Conservation (phyloP, 2,797 vertebrate genomes). For the Melopsittacus undulatus region DNA sequence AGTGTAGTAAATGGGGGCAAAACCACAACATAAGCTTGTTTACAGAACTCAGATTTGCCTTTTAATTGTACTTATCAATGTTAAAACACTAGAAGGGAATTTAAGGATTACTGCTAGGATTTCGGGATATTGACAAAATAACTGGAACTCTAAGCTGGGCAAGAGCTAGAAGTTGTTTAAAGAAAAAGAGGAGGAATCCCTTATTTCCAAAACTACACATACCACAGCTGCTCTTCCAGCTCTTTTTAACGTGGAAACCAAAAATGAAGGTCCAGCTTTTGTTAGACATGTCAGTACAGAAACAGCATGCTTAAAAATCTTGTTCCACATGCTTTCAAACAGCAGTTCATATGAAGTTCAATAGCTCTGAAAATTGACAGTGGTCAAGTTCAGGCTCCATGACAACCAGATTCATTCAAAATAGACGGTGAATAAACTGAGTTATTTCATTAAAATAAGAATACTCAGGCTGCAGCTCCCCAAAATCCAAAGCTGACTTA, state of each 20-base stretch:
- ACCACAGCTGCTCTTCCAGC: neutral
- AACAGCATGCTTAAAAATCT: neutral
- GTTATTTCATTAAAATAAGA: neutral
- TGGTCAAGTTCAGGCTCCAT: neutral
- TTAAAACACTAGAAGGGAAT: neutral
- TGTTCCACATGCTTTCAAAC: neutral
- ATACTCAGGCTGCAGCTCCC: neutral
- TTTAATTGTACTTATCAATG: neutral
- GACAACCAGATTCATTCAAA: neutral
- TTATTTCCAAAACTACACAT: neutral
- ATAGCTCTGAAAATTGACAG: neutral
- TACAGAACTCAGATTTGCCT: neutral
- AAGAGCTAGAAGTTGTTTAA: neutral
- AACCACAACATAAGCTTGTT: neutral
- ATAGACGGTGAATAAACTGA: neutral
- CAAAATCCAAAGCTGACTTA: neutral
- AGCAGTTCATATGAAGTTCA: neutral
- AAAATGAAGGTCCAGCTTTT: neutral
- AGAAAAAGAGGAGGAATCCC: neutral
- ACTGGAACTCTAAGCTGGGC: neutral
- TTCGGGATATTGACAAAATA: neutral
- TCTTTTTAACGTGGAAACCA: neutral
- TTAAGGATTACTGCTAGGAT: neutral
- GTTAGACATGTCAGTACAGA: neutral
- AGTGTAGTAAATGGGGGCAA: neutral